A percentile compares a stretch with the other conserved stretches of the same genome.
Conservation (phyloP, 23 tunicate species). For the Trididemnum nubilum region DNA sequence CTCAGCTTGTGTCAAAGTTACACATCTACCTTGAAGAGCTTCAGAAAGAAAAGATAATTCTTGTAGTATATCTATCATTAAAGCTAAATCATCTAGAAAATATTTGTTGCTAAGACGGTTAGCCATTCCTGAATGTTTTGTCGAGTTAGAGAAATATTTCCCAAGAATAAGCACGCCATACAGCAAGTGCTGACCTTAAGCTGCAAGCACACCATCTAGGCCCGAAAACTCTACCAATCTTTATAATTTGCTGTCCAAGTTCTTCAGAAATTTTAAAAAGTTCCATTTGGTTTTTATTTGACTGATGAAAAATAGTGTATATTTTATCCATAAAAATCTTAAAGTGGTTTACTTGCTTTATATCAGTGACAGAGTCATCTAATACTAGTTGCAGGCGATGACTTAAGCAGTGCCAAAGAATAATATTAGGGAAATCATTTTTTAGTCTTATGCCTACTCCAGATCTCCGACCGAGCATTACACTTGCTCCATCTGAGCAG, state of each 20-base stretch:
- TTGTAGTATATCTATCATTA: conserved; percentile 56
- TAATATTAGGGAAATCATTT: conserved; percentile 46
- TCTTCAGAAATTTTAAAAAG: conserved; percentile 48
- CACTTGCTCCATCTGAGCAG: conserved; percentile 66
- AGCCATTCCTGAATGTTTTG: conserved; percentile 49
- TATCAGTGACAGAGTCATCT: conserved; percentile 44
- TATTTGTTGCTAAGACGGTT: conserved; percentile 45
- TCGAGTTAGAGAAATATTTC: conserved; percentile 38
- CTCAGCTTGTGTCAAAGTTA: too few species aligned
- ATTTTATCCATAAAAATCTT: conserved; percentile 42
- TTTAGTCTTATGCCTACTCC: conserved; percentile 46
- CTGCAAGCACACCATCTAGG: conserved; percentile 52
- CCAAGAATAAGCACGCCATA: conserved; percentile 44
- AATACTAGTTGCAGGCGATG: conserved; percentile 45
- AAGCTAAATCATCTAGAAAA: conserved; percentile 46
- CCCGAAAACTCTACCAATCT: conserved; percentile 56
- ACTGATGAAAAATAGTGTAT: conserved; percentile 35
- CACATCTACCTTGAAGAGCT: conserved; percentile 52
- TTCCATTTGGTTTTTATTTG: conserved; percentile 47
- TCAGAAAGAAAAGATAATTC: conserved; percentile 47
- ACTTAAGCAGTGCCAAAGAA: conserved; percentile 54
- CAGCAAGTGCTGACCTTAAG: conserved; percentile 46
- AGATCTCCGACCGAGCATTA: conserved; percentile 48
- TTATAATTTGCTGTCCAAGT: conserved; percentile 45
- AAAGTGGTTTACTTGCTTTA: conserved; percentile 47